phyloP scores from a whole-genome alignment of 2,888 invertebrate genomes.

The Thalpophila matura region DNA sequence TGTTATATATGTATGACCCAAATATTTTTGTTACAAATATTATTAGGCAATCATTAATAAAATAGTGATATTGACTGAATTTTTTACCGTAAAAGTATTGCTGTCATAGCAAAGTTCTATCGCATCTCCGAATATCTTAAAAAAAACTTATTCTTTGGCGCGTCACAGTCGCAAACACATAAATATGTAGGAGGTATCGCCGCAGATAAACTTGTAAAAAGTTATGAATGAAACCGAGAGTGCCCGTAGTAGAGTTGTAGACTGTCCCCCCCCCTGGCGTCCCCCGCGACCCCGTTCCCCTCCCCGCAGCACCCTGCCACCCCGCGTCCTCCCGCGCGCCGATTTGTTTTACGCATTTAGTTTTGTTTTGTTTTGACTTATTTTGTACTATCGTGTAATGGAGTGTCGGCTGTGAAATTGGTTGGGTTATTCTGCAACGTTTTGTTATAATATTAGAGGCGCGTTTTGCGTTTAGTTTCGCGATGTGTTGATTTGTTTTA shows the following conservation, averaged over 20 bases:
- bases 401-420: constrained; percentile 50
- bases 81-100: no score
- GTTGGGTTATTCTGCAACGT: constrained; percentile 35
- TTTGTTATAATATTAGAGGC: constrained; percentile 32
- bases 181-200: constrained; percentile 90
- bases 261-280: constrained; percentile 67
- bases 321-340: constrained; percentile 70
- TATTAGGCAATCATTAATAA: no score
- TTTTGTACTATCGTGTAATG: constrained; percentile 77
- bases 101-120: neutral
- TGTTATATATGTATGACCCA: no score
- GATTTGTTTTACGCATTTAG: constrained; percentile 88
- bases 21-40: no score
- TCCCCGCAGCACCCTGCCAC: constrained; percentile 61
- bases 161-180: constrained; percentile 86
- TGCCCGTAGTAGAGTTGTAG: constrained; percentile 89
- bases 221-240: constrained; percentile 91
- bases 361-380: constrained; percentile 87
- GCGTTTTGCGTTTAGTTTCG: constrained; percentile 8
- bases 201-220: constrained; percentile 91
- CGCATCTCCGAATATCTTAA: constrained; percentile 26
- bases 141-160: constrained; percentile 76
- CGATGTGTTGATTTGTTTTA: constrained; percentile 3
- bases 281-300: constrained; percentile 60
- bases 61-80: no score